phyloP scores from a whole-genome alignment of 2,797 vertebrate species.

The Orientallactaga sibirica region DNA sequence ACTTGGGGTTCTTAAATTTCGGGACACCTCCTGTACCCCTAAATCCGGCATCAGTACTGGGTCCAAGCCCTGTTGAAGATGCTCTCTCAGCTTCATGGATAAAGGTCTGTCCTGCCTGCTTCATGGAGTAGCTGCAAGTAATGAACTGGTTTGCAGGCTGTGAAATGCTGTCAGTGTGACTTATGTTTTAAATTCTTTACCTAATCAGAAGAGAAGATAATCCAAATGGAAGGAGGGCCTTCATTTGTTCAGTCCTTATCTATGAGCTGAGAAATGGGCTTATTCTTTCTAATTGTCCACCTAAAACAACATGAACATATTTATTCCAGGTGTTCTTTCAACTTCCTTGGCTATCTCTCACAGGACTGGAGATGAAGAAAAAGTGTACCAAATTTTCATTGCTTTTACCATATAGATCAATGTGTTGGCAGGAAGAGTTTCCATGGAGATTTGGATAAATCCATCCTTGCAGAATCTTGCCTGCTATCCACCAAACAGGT shows the following conservation, averaged over 20 bases:
- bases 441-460: not conserved
- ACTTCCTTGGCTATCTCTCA: not conserved
- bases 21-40: too few relatives aligned
- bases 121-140: not conserved
- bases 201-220: not conserved
- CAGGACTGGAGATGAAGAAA: not conserved
- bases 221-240: not conserved
- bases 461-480: not conserved
- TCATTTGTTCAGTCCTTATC: not conserved
- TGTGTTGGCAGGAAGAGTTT: slow-evolving; percentile 36
- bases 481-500: not conserved
- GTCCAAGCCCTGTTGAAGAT: too few relatives aligned
- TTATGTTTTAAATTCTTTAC: not conserved
- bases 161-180: too few relatives aligned
- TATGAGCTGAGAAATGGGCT: not conserved
- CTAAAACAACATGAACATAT: not conserved
- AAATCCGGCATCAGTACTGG: too few relatives aligned
- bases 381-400: not conserved
- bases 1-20: too few relatives aligned
- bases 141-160: not conserved
- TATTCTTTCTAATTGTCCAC: not conserved
- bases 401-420: not conserved
- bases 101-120: not conserved
- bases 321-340: not conserved
- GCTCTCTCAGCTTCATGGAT: fast-evolving